These are phyloP conservation scores for Eospalax fontanierii DNA, from an alignment of 2,797 vertebrate genomes.

Conservation along the genomic window DNA sequence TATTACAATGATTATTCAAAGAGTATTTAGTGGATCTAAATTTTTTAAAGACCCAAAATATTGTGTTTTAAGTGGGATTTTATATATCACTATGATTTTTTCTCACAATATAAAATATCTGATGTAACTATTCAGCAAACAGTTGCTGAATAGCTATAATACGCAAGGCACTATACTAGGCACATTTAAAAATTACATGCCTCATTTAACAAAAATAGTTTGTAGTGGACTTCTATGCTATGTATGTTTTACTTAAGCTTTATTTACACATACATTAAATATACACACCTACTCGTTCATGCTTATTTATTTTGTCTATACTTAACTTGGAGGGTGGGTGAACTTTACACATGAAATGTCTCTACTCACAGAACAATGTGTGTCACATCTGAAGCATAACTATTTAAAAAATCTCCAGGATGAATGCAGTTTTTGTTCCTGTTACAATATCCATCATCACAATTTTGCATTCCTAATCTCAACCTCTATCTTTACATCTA, in stretches of 20 bases:
- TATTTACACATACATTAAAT: slow-evolving; percentile 12
- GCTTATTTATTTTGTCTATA: slow-evolving; percentile 12
- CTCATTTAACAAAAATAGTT: slow-evolving; percentile 4
- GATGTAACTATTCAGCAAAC: slow-evolving; percentile 39
- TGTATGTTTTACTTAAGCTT: not conserved
- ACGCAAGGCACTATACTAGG: not conserved
- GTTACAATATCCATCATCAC: not conserved
- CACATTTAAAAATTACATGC: not conserved
- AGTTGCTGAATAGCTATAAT: not conserved
- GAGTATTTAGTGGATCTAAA: not conserved
- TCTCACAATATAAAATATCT: slow-evolving; percentile 32
- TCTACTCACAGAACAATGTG: not conserved
- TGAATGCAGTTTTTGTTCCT: not conserved
- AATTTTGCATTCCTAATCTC: not conserved
- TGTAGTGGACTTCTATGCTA: not conserved
- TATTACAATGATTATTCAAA: slow-evolving; percentile 37
- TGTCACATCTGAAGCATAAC: not conserved
- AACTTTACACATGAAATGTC: not conserved
- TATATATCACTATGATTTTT: not conserved
- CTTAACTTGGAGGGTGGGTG: slow-evolving; percentile 6
- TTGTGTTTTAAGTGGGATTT: not conserved
- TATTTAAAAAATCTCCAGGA: not conserved
- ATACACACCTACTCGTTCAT: slow-evolving; percentile 4
- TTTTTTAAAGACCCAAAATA: slow-evolving; percentile 35
- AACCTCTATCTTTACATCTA: not conserved